phyloP scores from a whole-genome alignment of 2,797 vertebrate species.

The Cygnus olor region DNA sequence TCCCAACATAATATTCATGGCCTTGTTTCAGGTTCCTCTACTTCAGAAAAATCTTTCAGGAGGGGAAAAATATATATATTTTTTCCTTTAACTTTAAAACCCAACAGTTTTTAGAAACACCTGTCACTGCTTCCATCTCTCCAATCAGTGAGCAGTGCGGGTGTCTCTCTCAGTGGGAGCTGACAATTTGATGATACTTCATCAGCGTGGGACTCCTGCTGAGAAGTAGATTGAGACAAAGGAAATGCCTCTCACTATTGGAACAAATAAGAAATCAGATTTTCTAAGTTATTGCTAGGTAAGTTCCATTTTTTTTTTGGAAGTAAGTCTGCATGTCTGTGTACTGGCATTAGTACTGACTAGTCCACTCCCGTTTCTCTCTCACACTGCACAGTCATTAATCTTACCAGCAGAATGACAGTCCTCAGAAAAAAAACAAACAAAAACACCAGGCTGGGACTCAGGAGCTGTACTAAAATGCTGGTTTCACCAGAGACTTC shows the following conservation, averaged over 20 bases:
- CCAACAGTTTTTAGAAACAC: constrained; percentile 65
- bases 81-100: constrained; percentile 58
- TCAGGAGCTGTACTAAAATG: neutral
- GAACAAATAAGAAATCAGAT: constrained; percentile 68
- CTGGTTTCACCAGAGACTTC: neutral
- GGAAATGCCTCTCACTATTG: constrained; percentile 71
- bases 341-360: neutral
- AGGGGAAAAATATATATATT: neutral
- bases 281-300: constrained; percentile 33
- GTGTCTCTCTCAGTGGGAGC: constrained; percentile 74
- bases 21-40: neutral
- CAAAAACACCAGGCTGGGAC: neutral
- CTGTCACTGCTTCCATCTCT: constrained; percentile 68
- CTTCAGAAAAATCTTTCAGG: neutral
- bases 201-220: constrained; percentile 75
- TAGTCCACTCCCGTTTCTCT: neutral
- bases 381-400: neutral
- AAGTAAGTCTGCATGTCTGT: neutral
- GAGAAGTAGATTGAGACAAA: constrained; percentile 79
- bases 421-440: neutral
- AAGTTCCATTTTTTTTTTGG: constrained; percentile 32
- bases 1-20: neutral
- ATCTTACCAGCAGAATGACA: neutral
- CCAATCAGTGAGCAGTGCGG: constrained; percentile 55
- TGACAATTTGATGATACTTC: constrained; percentile 80